Evolutionary conservation across 2,797 vertebrate species (phyloP).

Genomic region (Pteronotus mesoamericanus): DNA sequence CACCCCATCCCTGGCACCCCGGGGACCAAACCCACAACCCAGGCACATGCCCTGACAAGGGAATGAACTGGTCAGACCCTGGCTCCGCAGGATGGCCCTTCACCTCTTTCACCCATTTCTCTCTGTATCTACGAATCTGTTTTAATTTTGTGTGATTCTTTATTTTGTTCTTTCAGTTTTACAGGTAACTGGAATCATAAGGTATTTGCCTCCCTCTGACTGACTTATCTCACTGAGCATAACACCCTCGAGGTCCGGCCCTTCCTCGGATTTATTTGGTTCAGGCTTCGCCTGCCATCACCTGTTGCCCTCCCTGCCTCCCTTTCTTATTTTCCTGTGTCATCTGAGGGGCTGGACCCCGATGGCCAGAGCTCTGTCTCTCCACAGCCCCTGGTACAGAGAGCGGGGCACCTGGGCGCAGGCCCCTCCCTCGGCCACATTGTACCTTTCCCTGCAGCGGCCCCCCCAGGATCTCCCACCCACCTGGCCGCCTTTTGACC

Average conservation of each 20-base stretch:
- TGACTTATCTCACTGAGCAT: not conserved
- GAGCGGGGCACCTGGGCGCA: fast-evolving
- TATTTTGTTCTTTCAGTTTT: not conserved
- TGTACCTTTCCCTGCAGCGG: not conserved
- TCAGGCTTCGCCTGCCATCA: not conserved
- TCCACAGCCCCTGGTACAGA: not conserved
- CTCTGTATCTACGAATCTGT: not conserved
- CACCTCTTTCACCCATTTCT: not conserved
- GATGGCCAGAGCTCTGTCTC: not conserved
- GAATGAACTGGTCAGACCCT: not conserved
- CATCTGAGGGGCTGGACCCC: not conserved
- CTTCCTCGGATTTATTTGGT: not conserved
- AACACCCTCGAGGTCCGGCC: not conserved
- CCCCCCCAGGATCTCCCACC: not conserved
- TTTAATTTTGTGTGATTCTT: not conserved
- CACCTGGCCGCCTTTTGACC: not conserved
- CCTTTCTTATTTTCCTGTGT: not conserved
- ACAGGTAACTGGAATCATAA: not conserved
- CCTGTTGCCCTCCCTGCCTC: not conserved
- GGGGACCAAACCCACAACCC: not conserved
- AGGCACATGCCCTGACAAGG: not conserved
- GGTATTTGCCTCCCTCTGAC: not conserved
- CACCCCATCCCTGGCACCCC: too few species aligned
- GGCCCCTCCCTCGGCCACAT: not conserved
- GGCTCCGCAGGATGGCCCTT: not conserved